Evolutionary conservation across 1,140 invertebrate genomes (phyloP).

Genomic region (Bradysia coprophila): DNA sequence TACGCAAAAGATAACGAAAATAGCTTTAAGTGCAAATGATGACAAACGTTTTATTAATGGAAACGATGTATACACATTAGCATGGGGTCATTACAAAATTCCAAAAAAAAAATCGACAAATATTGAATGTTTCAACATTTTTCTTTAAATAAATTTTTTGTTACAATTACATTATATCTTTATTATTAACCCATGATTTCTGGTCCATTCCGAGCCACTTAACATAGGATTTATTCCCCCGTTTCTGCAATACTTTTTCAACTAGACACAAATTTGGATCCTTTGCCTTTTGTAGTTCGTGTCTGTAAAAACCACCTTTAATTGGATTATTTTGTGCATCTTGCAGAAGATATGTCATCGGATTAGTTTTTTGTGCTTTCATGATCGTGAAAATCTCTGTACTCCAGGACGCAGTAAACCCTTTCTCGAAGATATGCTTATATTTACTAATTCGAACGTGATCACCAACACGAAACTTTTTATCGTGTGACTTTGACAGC

Average conservation of each 20-base stretch:
- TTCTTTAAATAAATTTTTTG: constrained; percentile 1
- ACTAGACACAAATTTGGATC: constrained; percentile 16
- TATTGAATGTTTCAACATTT: neutral
- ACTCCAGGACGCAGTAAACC: constrained; percentile 22
- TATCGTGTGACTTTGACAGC: constrained; percentile 5
- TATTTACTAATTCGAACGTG: constrained; percentile 19
- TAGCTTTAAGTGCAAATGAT: constrained; percentile 6
- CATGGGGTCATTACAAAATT: constrained; percentile 5
- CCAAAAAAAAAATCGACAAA: neutral
- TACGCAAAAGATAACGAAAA: constrained; percentile 11
- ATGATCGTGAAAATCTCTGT: constrained; percentile 22
- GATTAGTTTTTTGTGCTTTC: constrained; percentile 14
- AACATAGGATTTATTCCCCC: constrained; percentile 15
- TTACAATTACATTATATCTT: constrained; percentile 3
- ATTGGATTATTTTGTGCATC: constrained; percentile 13
- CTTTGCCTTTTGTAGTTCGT: constrained; percentile 14
- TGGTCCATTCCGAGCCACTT: constrained; percentile 18
- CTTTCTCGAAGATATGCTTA: constrained; percentile 21
- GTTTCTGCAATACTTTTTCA: constrained; percentile 14
- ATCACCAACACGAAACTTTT: constrained; percentile 14
- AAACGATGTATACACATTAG: constrained; percentile 5
- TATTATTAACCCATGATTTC: constrained; percentile 15
- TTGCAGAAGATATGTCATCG: constrained; percentile 15
- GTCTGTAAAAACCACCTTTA: constrained; percentile 19
- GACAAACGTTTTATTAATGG: constrained; percentile 6